Conservation (phyloP, 2,113 vertebrate species). For the Columbina picui region DNA sequence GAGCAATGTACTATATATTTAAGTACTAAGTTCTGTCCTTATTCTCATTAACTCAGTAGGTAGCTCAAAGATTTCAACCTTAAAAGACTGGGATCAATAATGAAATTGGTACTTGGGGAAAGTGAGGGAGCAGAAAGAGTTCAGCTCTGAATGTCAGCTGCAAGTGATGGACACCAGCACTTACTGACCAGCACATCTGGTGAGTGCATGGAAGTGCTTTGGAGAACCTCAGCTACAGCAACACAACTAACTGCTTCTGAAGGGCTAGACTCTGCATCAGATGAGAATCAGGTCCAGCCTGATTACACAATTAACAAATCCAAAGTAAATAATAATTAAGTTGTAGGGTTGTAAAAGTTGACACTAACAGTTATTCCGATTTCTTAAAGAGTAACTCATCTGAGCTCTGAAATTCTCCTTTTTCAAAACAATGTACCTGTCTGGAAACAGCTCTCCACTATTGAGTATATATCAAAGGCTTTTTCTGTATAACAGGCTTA, state of each 20-base stretch:
- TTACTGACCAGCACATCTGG: neutral
- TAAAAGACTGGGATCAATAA: neutral
- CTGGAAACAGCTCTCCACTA: neutral
- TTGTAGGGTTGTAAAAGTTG: neutral
- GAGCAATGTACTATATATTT: neutral
- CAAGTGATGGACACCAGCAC: neutral
- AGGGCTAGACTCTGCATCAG: neutral
- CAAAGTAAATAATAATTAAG: neutral
- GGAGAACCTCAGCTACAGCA: neutral
- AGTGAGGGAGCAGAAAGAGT: neutral
- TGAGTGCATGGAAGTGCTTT: fast-evolving
- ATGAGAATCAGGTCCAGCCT: neutral
- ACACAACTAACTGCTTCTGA: neutral
- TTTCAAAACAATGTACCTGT: fast-evolving
- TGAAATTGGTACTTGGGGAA: neutral
- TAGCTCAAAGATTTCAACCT: neutral
- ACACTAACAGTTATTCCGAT: neutral
- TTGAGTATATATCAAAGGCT: neutral
- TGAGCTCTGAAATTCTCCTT: neutral
- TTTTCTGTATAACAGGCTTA: neutral
- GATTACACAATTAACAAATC: neutral
- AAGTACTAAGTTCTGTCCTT: neutral
- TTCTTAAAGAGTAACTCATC: neutral
- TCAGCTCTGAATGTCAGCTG: neutral
- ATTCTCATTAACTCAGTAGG: neutral